Evolutionary conservation across 2,797 vertebrate species (phyloP), one percentile per base, ranked within the genome.

Genomic region (Sebastes minor): DNA sequence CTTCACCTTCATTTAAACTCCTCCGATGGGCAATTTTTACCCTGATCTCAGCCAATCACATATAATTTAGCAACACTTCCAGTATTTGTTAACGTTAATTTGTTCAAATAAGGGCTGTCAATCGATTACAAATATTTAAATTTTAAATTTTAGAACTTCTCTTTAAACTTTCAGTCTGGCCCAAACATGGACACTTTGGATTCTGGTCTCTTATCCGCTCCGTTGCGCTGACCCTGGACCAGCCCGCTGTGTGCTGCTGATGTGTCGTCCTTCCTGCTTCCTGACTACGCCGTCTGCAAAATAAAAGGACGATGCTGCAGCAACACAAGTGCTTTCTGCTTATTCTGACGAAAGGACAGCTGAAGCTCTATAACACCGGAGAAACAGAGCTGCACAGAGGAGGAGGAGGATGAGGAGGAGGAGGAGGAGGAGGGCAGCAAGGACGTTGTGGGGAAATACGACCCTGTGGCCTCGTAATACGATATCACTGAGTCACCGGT

Each of bases 1-100:
- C 67, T 46, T 71, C 85, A 56, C 70, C 79, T 71, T 71, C 27
- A 62, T 82, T 86, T 87, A 78, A 88, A 82, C 27, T 73, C 62
- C 70, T 62, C 69, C n/a, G 1, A 55, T 11, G 30, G 30, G 32
- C 67, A 25, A 35, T 27, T 73, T 23, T 49, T 23, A 74, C 63
- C 73, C 74, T 25, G 79, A 62, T 42, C 71, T 49, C 57, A 30
- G 65, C 76, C 52, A 23, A 55, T 76, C 22, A 27, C 22, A 12
- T 63, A 56, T 61, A n/a, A 74, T 42, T 68, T 35, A 23, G n/a
- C 6, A 0, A 35, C 6, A 33, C 27, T 8, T 46, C 11, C 42
- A 35, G 18, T 27, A 10, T 76, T 72, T 64, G 16, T 63, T 52
- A 16, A 66, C 8, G 12, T 35, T 35, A 35, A 35, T 35, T 35